phyloP scores from a whole-genome alignment of 2,888 invertebrate species.

The Marasmarcha lunaedactyla region DNA sequence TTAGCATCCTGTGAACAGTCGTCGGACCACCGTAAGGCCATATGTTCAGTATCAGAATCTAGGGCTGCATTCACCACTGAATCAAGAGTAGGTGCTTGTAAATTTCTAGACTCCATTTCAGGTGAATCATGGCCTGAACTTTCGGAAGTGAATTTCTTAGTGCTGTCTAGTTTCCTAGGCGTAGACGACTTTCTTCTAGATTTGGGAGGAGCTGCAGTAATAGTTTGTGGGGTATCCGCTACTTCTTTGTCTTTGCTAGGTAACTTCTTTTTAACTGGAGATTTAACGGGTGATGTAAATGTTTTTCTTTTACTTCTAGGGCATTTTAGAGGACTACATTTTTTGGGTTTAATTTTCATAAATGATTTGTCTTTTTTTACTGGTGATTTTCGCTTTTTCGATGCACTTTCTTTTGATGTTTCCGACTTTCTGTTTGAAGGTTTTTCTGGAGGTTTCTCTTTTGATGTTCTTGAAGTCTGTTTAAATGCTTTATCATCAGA shows the following conservation, averaged over 20 bases:
- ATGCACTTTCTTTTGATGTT: constrained; percentile 13
- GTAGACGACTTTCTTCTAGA: constrained; percentile 63
- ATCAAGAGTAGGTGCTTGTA: constrained; percentile 17
- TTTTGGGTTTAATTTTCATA: constrained; percentile 22
- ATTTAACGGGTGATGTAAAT: neutral
- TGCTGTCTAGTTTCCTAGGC: constrained; percentile 53
- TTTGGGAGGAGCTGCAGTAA: constrained; percentile 33
- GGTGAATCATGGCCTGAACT: constrained; percentile 34
- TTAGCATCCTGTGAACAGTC: constrained; percentile 48
- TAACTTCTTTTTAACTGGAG: constrained; percentile 8
- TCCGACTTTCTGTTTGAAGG: constrained; percentile 6
- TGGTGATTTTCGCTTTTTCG: constrained; percentile 35
- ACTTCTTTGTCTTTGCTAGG: constrained; percentile 28
- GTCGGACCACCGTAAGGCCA: constrained; percentile 48
- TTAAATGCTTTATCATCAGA: no score
- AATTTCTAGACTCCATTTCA: constrained; percentile 21
- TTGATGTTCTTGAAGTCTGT: constrained; percentile 18
- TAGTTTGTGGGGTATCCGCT: constrained; percentile 16
- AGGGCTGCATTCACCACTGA: constrained; percentile 18
- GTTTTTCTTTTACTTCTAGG: neutral
- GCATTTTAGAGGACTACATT: constrained; percentile 10
- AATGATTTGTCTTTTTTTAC: constrained; percentile 38
- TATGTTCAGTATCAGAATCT: constrained; percentile 45
- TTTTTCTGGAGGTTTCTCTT: constrained; percentile 18
- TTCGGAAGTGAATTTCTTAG: constrained; percentile 40